These are phyloP conservation scores for Pagetopsis macropterus DNA, from an alignment of 2,797 vertebrate genomes.

Conservation along the genomic window DNA sequence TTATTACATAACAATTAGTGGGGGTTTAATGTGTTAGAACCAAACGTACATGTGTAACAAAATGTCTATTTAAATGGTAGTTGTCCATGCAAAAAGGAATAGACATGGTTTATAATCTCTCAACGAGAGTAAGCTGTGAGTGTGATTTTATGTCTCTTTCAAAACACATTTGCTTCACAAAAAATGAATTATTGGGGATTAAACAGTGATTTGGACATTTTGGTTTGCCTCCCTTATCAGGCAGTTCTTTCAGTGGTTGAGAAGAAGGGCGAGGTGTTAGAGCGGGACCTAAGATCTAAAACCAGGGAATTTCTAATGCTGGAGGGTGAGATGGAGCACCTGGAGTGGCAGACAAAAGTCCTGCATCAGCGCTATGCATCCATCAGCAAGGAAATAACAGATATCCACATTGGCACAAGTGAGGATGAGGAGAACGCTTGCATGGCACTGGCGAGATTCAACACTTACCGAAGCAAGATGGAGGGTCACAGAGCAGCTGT, in stretches of 20 bases:
- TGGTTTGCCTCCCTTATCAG: conserved; percentile 50
- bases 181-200: not conserved
- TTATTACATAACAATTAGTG: no score
- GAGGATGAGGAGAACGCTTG: conserved; percentile 58
- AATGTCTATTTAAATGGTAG: not conserved
- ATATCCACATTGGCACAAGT: conserved; percentile 42
- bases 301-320: conserved; percentile 46
- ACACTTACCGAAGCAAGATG: conserved; percentile 70
- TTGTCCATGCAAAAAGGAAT: not conserved
- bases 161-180: not conserved
- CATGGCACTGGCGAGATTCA: conserved; percentile 31
- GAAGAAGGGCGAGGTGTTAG: conserved; percentile 23
- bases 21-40: no score
- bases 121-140: not conserved
- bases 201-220: not conserved
- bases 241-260: conserved; percentile 52
- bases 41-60: not conserved
- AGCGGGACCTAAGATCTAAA: conserved; percentile 55
- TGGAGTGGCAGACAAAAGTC: conserved; percentile 29
- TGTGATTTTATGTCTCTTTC: not conserved
- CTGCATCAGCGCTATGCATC: conserved; percentile 41
- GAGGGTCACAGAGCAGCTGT: conserved; percentile 64
- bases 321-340: conserved; percentile 58
- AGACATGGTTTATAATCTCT: not conserved
- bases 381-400: conserved; percentile 54